A percentile compares a stretch with the other conserved stretches of the same genome.
Evolutionary conservation across 2,797 vertebrate species (phyloP).

Genomic region (Pseudochromis fuscus): DNA sequence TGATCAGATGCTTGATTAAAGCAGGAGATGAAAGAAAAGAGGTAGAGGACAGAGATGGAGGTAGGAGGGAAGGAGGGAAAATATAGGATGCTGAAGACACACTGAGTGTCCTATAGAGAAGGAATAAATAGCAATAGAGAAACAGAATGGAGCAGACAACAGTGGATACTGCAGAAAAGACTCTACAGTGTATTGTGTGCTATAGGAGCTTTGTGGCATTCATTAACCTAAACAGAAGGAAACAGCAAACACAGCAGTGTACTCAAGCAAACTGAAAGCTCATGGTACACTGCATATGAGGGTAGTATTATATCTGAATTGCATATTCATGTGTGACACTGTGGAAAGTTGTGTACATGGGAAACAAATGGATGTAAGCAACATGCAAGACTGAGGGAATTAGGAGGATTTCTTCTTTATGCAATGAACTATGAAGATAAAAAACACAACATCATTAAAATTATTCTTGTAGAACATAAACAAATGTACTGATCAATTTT

Average conservation of each 20-base stretch:
- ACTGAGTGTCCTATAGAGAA: slow-evolving; percentile 8
- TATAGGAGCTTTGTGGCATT: slow-evolving; percentile 9
- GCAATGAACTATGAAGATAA: no score
- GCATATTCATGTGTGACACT: background rate
- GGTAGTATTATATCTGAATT: background rate
- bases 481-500: no score
- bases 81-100: slow-evolving; percentile 18
- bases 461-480: no score
- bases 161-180: slow-evolving; percentile 1
- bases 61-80: slow-evolving; percentile 26
- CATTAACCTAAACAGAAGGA: slow-evolving; percentile 5
- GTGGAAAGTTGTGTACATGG: background rate
- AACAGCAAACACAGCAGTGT: background rate
- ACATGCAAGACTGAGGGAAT: no score
- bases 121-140: slow-evolving; percentile 26
- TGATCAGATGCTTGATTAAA: slow-evolving; percentile 77
- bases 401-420: no score
- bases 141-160: background rate
- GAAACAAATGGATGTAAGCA: background rate
- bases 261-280: background rate
- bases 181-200: background rate
- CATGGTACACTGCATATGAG: background rate
- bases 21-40: slow-evolving; percentile 63
- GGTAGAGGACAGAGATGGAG: slow-evolving; percentile 46
- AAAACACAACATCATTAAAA: no score